Base-by-base conservation (phyloP, 1,140 invertebrate genomes). In the Agrypnia vestita region DNA sequence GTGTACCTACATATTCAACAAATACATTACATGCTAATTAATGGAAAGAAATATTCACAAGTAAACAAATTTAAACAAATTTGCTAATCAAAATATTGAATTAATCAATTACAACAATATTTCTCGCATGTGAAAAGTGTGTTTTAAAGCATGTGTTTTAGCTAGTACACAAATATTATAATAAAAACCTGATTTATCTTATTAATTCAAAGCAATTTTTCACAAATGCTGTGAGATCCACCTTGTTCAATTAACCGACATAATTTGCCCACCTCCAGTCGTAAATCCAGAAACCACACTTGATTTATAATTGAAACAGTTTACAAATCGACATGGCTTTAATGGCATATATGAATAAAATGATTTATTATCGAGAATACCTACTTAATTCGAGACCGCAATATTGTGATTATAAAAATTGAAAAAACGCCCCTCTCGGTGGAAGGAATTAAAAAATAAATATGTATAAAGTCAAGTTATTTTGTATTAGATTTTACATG, bases 291-390 rank as follows among this genome's bases (percentile, higher is more conserved):
- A 3, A 6, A 15, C 67, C 25, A 47, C 47, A 35, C 8, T 15
- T 71, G 46, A 71, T 71, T 71, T 71, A 71, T 71, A 71, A 71
- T 71, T 71, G 46, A 71, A 64, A 71, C 67, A 44, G 13, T 71
- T 71, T 49, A 71, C 46, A 71, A 47, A 71, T 71, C 46, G 67
- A 35, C 7, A 47, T 71, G 44, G 67, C 12, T 44, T 71, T 47
- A 49, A 71, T 47, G 46, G 10, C 19, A 64, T n/a, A 43, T 64
- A 25, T 7, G 59, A 62, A 9, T 64, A 1, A 3, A 59, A 64
- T 35, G 61, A 64, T 64, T 71, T 71, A 71, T 71, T 64, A 64
- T 35, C 61, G 35, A 64, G 35, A 64, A 59, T 21, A 19, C 8
- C 25, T 35, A 8, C 49, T 51, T 13, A 44, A 64, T 64, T 64